A percentile compares a stretch with the other conserved stretches of the same genome.
phyloP scores from a whole-genome alignment of 2,888 invertebrate species.

The Calliopum simillimum region DNA sequence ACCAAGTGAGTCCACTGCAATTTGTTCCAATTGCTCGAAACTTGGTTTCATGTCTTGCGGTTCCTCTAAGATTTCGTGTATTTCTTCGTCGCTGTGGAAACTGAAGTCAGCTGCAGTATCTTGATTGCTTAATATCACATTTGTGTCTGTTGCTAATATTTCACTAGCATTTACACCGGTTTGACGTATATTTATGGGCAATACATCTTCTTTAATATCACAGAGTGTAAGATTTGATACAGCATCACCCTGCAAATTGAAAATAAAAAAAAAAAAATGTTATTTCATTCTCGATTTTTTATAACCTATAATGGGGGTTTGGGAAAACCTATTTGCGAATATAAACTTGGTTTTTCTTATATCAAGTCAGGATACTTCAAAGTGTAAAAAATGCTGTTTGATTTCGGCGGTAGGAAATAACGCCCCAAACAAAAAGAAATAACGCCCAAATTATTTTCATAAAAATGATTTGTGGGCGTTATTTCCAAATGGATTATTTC shows the following conservation, averaged over 20 bases:
- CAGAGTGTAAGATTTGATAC: conserved; percentile 4
- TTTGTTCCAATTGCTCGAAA: conserved; percentile 24
- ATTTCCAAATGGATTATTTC: too few relatives aligned
- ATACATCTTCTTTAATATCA: neutral
- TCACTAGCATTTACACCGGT: neutral
- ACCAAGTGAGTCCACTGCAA: conserved; percentile 39
- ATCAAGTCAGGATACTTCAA: too few relatives aligned
- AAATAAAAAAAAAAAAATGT: neutral
- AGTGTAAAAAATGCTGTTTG: too few relatives aligned
- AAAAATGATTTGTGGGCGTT: too few relatives aligned
- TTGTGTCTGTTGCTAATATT: too few relatives aligned
- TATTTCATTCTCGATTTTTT: too few relatives aligned
- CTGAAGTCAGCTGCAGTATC: neutral
- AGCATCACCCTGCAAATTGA: conserved; percentile 20
- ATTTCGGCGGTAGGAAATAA: too few relatives aligned
- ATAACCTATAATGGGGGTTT: too few relatives aligned
- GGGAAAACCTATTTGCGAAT: too few relatives aligned
- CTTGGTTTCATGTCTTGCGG: conserved; percentile 40
- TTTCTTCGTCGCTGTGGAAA: neutral
- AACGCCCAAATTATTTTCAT: too few relatives aligned
- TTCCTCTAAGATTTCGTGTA: neutral
- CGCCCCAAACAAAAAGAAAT: too few relatives aligned
- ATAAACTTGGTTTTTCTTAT: too few relatives aligned
- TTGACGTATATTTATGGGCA: neutral
- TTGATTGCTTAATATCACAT: neutral